Percentiles rank a stretch among this genome's conserved stretches.
These are phyloP conservation scores for Hesperia comma DNA, from an alignment of 2,888 invertebrate species.

Conservation along the genomic window DNA sequence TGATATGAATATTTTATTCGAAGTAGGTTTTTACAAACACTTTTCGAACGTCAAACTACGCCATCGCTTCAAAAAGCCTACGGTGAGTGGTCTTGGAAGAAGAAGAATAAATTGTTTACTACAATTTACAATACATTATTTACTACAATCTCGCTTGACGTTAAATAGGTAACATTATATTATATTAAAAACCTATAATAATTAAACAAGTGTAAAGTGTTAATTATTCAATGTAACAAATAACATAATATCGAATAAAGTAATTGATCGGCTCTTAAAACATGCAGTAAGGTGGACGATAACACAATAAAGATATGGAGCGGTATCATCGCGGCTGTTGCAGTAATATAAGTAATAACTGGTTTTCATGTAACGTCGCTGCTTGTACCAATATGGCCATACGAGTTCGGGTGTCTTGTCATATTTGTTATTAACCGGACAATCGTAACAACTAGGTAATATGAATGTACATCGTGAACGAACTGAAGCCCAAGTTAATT, in stretches of 20 bases:
- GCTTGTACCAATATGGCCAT: slow-evolving; percentile 16
- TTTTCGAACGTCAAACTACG: too few relatives aligned
- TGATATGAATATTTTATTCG: too few relatives aligned
- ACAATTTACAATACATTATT: too few relatives aligned
- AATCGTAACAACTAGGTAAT: slow-evolving; percentile 5
- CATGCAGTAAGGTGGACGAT: not conserved
- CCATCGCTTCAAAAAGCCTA: too few relatives aligned
- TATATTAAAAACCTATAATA: too few relatives aligned
- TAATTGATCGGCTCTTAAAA: slow-evolving; percentile 2
- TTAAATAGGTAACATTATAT: too few relatives aligned
- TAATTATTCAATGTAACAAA: not conserved
- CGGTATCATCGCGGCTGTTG: slow-evolving; percentile 19
- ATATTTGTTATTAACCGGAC: not conserved
- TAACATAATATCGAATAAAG: not conserved
- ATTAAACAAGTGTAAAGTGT: not conserved
- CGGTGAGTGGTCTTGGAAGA: too few relatives aligned
- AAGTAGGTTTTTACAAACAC: too few relatives aligned
- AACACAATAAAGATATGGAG: slow-evolving; percentile 12
- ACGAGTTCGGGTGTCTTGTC: slow-evolving; percentile 20
- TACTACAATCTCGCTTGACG: too few relatives aligned
- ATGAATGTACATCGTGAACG: not conserved
- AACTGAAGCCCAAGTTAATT: too few relatives aligned
- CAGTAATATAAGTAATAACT: slow-evolving; percentile 38
- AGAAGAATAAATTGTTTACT: too few relatives aligned
- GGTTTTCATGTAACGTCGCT: slow-evolving; percentile 39